These are phyloP conservation scores for Malurus splendens DNA, from an alignment of 2,797 vertebrate species.

Conservation along the genomic window DNA sequence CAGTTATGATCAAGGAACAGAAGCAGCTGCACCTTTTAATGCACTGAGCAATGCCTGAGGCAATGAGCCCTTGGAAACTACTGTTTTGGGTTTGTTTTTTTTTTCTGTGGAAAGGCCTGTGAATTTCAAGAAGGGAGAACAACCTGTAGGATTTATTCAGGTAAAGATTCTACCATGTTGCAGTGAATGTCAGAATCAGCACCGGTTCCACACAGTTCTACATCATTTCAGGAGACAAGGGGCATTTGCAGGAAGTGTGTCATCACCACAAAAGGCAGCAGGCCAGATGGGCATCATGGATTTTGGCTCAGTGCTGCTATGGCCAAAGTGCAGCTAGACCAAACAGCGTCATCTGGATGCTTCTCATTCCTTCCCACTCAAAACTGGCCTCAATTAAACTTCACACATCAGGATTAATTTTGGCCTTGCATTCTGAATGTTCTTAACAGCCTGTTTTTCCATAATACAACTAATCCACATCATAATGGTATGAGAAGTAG, in stretches of 20 bases:
- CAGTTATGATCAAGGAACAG: not conserved
- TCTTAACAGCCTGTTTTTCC: not conserved
- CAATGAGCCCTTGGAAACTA: not conserved
- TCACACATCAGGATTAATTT: not conserved
- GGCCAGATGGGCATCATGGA: not conserved
- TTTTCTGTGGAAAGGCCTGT: not conserved
- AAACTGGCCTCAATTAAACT: not conserved
- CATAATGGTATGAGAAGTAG: not conserved
- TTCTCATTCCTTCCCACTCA: not conserved
- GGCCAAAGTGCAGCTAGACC: not conserved
- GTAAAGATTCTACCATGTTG: not conserved
- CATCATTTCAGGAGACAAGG: not conserved
- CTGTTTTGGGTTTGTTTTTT: not conserved
- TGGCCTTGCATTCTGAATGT: not conserved
- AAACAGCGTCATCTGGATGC: not conserved
- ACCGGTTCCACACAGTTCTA: accelerated
- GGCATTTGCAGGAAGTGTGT: not conserved
- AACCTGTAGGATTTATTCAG: not conserved
- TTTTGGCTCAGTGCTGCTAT: accelerated
- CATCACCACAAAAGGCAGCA: not conserved
- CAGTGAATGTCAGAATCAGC: accelerated
- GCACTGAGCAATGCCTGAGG: not conserved
- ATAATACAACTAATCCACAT: not conserved
- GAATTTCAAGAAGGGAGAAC: not conserved
- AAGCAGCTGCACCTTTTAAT: not conserved